Conservation (phyloP, 2,888 invertebrate species). For the Cancer borealis region DNA sequence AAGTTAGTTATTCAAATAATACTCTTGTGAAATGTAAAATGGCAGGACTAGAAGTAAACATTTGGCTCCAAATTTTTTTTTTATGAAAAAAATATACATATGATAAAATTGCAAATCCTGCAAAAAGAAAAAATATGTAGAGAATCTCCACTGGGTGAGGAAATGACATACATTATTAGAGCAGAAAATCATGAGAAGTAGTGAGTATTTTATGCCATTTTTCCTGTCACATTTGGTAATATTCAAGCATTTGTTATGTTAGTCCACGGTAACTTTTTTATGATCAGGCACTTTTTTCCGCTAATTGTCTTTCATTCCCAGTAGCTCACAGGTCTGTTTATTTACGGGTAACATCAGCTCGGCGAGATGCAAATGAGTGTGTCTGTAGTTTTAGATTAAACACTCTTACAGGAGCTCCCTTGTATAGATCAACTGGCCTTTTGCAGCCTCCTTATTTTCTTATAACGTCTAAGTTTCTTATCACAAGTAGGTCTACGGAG, state of each 20-base stretch:
- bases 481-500: no score
- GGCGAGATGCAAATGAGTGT: neutral
- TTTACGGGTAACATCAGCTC: neutral
- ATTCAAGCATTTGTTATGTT: neutral
- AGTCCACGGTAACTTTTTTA: neutral
- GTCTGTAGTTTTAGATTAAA: no score
- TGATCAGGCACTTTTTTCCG: neutral
- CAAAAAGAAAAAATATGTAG: neutral
- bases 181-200: no score
- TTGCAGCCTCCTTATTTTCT: no score
- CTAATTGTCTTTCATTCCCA: neutral
- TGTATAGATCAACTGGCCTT: no score
- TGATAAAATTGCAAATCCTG: no score
- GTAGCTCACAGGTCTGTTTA: neutral
- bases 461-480: no score
- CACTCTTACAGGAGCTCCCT: no score
- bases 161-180: neutral
- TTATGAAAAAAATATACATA: neutral
- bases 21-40: conserved; percentile 6
- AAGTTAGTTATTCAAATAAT: neutral
- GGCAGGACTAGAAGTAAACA: neutral
- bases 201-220: neutral
- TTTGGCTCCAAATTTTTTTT: neutral
- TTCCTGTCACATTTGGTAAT: neutral
- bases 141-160: neutral